Percentiles rank a stretch among this genome's conserved stretches.
These are phyloP conservation scores for Incurvaria masculella DNA, from an alignment of 2,888 invertebrate species.

Conservation along the genomic window DNA sequence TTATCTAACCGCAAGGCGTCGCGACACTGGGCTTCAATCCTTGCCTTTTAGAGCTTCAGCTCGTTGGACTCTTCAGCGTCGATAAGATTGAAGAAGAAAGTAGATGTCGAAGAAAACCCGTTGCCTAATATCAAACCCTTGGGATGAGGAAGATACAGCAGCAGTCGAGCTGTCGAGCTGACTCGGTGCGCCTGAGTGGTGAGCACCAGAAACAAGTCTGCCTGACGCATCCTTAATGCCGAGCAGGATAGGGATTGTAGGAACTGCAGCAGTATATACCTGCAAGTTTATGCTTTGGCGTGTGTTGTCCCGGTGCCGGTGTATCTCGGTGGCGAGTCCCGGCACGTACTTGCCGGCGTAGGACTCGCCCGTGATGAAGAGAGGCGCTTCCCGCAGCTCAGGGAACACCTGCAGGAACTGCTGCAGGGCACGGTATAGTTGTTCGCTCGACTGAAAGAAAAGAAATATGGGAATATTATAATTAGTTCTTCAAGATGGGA, in stretches of 20 bases:
- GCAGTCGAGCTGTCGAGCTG: too few species aligned
- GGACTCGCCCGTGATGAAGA: slow-evolving; percentile 53
- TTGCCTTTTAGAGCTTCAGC: background rate
- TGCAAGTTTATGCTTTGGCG: slow-evolving; percentile 32
- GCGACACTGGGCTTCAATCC: too few species aligned
- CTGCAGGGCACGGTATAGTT: slow-evolving; percentile 40
- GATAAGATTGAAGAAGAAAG: background rate
- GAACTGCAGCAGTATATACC: slow-evolving; percentile 28
- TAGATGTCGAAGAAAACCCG: background rate
- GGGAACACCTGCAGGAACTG: slow-evolving; percentile 54
- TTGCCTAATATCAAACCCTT: slow-evolving; percentile 4
- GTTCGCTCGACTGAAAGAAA: slow-evolving; percentile 24
- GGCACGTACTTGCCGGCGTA: slow-evolving; percentile 39
- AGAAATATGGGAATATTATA: too few species aligned
- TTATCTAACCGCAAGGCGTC: too few species aligned
- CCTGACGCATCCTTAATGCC: too few species aligned
- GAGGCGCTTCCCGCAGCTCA: slow-evolving; percentile 35
- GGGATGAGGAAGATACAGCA: too few species aligned
- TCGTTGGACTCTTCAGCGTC: background rate
- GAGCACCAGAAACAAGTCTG: too few species aligned
- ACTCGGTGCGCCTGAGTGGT: too few species aligned
- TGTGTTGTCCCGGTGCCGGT: slow-evolving; percentile 22
- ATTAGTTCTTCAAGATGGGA: too few species aligned
- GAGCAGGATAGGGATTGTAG: too few species aligned
- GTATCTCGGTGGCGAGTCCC: slow-evolving; percentile 42